Evolutionary conservation across 2,888 invertebrate genomes (phyloP).

Genomic region (Campoletis raptor): DNA sequence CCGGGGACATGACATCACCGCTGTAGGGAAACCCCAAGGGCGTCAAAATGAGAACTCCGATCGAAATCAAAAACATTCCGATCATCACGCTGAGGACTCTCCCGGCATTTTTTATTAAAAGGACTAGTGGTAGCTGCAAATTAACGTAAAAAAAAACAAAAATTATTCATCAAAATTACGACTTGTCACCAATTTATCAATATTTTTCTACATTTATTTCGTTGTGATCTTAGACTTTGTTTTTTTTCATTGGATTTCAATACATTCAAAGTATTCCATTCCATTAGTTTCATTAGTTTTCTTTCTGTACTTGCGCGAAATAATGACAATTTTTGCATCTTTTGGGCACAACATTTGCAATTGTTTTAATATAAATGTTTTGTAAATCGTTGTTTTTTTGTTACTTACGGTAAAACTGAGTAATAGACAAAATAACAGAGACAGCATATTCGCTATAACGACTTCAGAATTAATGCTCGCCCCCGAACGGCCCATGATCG

Average conservation of each 20-base stretch:
- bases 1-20: conserved; percentile 87
- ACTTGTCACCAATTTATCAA: not conserved
- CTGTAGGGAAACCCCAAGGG: conserved; percentile 91
- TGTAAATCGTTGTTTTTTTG: not conserved
- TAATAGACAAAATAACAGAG: conserved; percentile 84
- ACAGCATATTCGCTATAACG: conserved; percentile 86
- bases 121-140: conserved; percentile 84
- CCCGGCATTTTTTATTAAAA: conserved; percentile 85
- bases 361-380: not conserved
- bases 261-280: too few relatives aligned
- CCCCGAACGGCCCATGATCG: conserved; percentile 93
- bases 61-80: conserved; percentile 86
- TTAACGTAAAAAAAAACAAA: not conserved
- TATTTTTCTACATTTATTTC: not conserved
- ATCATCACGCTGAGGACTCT: conserved; percentile 86
- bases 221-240: not conserved
- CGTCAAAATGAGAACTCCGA: conserved; percentile 88
- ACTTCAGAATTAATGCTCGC: conserved; percentile 90
- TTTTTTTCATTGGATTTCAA: not conserved
- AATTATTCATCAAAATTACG: not conserved
- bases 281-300: too few relatives aligned
- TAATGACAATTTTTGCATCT: too few relatives aligned
- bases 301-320: too few relatives aligned
- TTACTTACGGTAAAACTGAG: conserved; percentile 84
- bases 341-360: too few relatives aligned